Conservation (phyloP, 2,888 invertebrate genomes). For the Melieria picta region DNA sequence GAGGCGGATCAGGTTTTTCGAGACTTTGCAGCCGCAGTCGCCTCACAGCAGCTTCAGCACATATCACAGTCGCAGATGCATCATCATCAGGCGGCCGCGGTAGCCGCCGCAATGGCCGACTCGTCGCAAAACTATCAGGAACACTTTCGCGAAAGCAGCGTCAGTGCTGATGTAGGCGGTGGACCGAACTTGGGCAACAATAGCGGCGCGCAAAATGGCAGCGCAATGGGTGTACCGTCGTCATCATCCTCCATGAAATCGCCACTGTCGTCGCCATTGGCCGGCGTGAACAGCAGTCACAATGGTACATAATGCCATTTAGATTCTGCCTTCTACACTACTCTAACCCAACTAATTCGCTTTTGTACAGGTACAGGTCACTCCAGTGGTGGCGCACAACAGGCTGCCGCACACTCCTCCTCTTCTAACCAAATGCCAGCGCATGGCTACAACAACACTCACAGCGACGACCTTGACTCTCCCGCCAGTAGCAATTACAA, state of each 20-base stretch:
- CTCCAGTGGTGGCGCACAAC: constrained; percentile 37
- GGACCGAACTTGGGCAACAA: constrained; percentile 43
- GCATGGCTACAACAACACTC: constrained; percentile 43
- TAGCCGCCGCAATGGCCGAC: constrained; percentile 52
- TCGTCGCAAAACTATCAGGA: constrained; percentile 57
- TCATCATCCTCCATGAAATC: constrained; percentile 66
- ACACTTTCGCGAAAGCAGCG: constrained; percentile 50
- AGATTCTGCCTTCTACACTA: not conserved
- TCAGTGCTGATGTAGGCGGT: constrained; percentile 21
- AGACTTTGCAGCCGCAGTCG: constrained; percentile 62
- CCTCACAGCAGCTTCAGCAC: constrained; percentile 60
- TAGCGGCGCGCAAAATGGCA: constrained; percentile 15
- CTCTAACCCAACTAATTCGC: not conserved
- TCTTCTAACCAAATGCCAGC: constrained; percentile 46
- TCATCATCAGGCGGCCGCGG: constrained; percentile 50
- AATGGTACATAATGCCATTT: constrained; percentile 32
- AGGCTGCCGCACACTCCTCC: constrained; percentile 47
- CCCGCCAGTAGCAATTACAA: constrained; percentile 54
- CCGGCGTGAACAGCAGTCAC: constrained; percentile 41
- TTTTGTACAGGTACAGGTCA: constrained; percentile 34
- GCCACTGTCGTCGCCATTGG: constrained; percentile 60
- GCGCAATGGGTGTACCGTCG: constrained; percentile 52
- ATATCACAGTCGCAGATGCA: constrained; percentile 57
- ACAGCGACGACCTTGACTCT: constrained; percentile 53
- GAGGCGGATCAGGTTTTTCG: constrained; percentile 62